Base-by-base conservation (phyloP, 2,888 invertebrate species). In the Graphium colonna region DNA sequence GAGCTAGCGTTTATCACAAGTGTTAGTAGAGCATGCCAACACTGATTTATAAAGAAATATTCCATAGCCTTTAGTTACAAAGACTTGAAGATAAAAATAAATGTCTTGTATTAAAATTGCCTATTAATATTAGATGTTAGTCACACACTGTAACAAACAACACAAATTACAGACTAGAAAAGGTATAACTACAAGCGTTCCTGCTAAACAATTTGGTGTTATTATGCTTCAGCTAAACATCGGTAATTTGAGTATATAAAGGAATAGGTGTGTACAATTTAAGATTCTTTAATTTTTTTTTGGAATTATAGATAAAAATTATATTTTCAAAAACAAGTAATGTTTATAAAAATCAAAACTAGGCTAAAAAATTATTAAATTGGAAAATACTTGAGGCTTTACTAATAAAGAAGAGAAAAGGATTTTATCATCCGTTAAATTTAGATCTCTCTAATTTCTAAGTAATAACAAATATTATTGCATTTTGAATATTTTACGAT, bases 131-230 rank as follows among this genome's bases (percentile, higher is more conserved):
- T 41, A 46, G 13, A 45, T 55, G 50, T 55, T 55, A 55, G 50
- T 51, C 45, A 55, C 53, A 44, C 47, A 39, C 33, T 45, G 49
- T 50, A 44, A 44, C n/a, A 45, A 49, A 45, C 39, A 40, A 55
- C 31, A 49, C 33, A 38, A 31, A 44, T 48, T 54, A 55, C 44
- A 16, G 54, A 54, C 54, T 54, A 54, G 54, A 50, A 39, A 49
- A 7, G 33, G 21, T 5, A 44, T 1, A 15, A 28, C 12, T 21
- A 21, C 3, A 21, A 5, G 21, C 21, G 5, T n/a, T 21, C 21
- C 21, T 21, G 21, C 21, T 21, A 3, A 21, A 21, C 21, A 21
- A 21, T 21, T 21, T 5, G 21, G 21, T 21, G 5, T 21, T 2
- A 21, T n/a, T 21, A 21, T 5, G 5, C 21, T 21, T 5, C 21